These are phyloP conservation scores for Leucophora obtusa DNA, from an alignment of 2,888 invertebrate species.

Conservation along the genomic window DNA sequence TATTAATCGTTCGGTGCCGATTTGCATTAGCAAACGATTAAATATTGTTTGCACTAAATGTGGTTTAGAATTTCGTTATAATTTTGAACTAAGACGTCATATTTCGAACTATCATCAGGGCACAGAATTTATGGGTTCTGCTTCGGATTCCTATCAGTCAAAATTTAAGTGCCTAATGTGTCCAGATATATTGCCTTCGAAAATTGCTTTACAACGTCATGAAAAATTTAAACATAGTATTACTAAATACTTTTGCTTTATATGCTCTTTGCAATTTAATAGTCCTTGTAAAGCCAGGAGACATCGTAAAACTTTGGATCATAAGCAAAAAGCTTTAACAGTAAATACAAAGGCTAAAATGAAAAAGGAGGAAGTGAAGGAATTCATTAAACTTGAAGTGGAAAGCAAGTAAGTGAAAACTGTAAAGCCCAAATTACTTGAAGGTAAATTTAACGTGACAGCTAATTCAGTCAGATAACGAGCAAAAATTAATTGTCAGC, in stretches of 20 bases:
- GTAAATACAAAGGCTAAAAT: background rate
- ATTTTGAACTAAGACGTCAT: conserved; percentile 83
- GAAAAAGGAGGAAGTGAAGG: background rate
- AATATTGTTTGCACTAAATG: conserved; percentile 85
- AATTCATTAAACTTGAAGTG: background rate
- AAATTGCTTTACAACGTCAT: conserved; percentile 84
- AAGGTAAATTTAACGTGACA: too few relatives aligned
- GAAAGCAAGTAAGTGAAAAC: conserved; percentile 32
- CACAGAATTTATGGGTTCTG: conserved; percentile 79
- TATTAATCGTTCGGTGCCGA: conserved; percentile 89
- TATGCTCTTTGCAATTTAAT: conserved; percentile 83
- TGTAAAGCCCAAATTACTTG: background rate
- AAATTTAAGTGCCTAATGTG: conserved; percentile 83
- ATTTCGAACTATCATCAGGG: conserved; percentile 81
- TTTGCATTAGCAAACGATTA: conserved; percentile 85
- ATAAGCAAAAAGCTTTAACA: conserved; percentile 70
- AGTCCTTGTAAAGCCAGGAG: conserved; percentile 82
- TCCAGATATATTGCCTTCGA: conserved; percentile 81
- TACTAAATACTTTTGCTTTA: conserved; percentile 83
- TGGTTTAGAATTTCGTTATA: conserved; percentile 84
- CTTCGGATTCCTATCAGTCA: conserved; percentile 84
- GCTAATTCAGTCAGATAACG: too few relatives aligned
- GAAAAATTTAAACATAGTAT: conserved; percentile 82
- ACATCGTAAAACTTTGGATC: conserved; percentile 84
- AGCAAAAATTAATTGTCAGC: too few relatives aligned